Base-by-base conservation (phyloP, 2,113 vertebrate species). In the Neolamprologus hecqui region DNA sequence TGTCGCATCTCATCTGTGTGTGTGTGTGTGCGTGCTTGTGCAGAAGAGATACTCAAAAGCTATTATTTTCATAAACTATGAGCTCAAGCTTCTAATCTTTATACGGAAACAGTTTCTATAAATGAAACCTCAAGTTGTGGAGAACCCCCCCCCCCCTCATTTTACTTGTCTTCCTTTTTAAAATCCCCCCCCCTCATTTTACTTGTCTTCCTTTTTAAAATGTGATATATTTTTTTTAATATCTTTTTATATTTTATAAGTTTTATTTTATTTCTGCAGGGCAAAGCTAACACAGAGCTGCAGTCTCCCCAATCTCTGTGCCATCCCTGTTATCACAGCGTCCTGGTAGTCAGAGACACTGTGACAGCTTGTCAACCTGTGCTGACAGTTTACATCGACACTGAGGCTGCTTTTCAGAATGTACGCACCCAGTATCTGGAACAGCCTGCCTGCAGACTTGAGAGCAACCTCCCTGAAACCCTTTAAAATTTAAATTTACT, bases 341-440 rank as follows among this genome's bases (percentile, higher is more conserved):
- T 84, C 31, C 73, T 79, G 79, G 77, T 85, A 88, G 83, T 83
- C 68, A 42, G 84, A 89, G 87, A 90, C 90, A 81, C 79, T 15
- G 33, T 89, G 94, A 89, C 94, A 90, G 92, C 90, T 80, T 84
- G 87, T 92, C 92, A 93, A 57, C 90, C 90, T 86, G 83, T 58
- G 86, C 90, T 91, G 90, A 92, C 90, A 94, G 90, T 89, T 89
- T 79, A 90, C 90, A 93, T 68, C 40, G 13, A 88, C 47, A 77
- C 65, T 15, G 79, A 87, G 70, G 83, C 89, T 81, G 85, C 84
- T 70, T 88, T 75, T 89, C 83, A 51, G 60, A 86, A 86, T 75
- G 70, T 86, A 51, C 82, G 63, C 89, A 85, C 42, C 26, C 79
- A 70, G 79, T 70, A 63, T 88, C 77, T 82, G 90, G n/a, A 90